Base-by-base conservation (phyloP, 1,140 invertebrate genomes). In the Solenopsis invicta region DNA sequence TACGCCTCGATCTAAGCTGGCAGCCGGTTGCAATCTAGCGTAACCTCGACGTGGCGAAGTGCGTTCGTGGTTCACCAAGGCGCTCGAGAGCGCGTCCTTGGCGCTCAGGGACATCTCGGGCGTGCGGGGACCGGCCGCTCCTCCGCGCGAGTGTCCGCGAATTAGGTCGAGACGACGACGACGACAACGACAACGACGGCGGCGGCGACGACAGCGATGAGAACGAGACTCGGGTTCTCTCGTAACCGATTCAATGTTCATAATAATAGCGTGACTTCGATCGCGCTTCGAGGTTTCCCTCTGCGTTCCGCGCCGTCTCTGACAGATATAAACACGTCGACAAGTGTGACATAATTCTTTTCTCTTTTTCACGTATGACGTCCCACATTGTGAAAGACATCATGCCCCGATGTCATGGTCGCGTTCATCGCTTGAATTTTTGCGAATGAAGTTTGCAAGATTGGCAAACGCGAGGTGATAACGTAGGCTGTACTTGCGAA, bases 161-260 rank as follows among this genome's bases (percentile, higher is more conserved):
- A 93, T 93, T 94, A 89, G 93, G 93, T 94, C 93, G 93, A 93
- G 92, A 92, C 92, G 89, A 91, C 86, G 89, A 88, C 89, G 77
- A 90, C 48, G 71, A 75, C 24, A 18, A 71, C 50, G 48, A 61
- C 34, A 21, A 78, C 52, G 41, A 4, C 8, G 41, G 8, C 3
- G 66, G 41, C 24, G 21, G 62, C 50, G 37, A 61, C 52, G 37
- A 78, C 56, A 29, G 29, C 0, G 29, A 29, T 29, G 66, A 78
- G 71, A 56, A 71, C 54, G 52, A 85, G 86, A 71, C 64, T 45
- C 34, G 21, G 37, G 54, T 52, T 89, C 88, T 91, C 92, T 88
- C 82, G 77, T 88, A 89, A 86, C 86, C 87, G 45, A 69, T 87
- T 90, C 90, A 85, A 87, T 89, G 88, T 90, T 87, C 91, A 92